Evolutionary conservation across 2,888 invertebrate genomes (phyloP).

Genomic region (Anoncus sp.): DNA sequence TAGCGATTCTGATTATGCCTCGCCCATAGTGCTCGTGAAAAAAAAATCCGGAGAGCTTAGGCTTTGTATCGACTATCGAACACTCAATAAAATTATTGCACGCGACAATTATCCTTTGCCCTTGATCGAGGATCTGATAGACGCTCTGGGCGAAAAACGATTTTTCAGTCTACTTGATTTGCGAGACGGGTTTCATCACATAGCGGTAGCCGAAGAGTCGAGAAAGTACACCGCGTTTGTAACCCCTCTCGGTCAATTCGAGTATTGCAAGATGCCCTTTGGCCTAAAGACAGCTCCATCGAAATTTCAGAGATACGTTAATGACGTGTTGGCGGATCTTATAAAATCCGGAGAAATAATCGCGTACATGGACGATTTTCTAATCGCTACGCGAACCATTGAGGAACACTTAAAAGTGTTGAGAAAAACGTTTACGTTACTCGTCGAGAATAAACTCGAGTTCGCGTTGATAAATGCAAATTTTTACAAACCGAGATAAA

Average conservation of each 20-base stretch:
- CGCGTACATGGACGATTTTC: slow-evolving; percentile 67
- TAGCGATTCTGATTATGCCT: slow-evolving; percentile 32
- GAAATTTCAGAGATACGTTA: slow-evolving; percentile 66
- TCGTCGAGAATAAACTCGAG: slow-evolving; percentile 44
- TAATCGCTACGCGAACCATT: slow-evolving; percentile 44
- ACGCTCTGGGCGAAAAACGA: slow-evolving; percentile 54
- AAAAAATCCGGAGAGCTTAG: slow-evolving; percentile 22
- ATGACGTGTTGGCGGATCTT: slow-evolving; percentile 58
- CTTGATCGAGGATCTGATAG: slow-evolving; percentile 63
- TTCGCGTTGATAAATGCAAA: slow-evolving; percentile 60
- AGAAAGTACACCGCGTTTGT: slow-evolving; percentile 62
- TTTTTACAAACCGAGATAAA: slow-evolving; percentile 60
- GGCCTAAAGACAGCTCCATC: slow-evolving; percentile 58
- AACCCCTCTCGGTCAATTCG: slow-evolving; percentile 48
- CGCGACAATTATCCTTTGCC: slow-evolving; percentile 38
- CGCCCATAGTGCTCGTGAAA: slow-evolving; percentile 57
- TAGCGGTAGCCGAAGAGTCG: slow-evolving; percentile 60
- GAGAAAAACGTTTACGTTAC: slow-evolving; percentile 21
- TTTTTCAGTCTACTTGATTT: slow-evolving; percentile 67
- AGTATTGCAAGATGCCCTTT: slow-evolving; percentile 54
- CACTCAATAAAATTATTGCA: slow-evolving; percentile 8
- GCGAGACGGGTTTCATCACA: slow-evolving; percentile 67
- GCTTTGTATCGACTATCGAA: slow-evolving; percentile 29
- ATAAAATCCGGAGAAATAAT: slow-evolving; percentile 59
- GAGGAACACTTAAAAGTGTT: slow-evolving; percentile 42